A percentile compares a stretch with the other conserved stretches of the same genome.
Evolutionary conservation across 2,113 vertebrate genomes (phyloP).

Genomic region (Pseudorectes ferrugineus): DNA sequence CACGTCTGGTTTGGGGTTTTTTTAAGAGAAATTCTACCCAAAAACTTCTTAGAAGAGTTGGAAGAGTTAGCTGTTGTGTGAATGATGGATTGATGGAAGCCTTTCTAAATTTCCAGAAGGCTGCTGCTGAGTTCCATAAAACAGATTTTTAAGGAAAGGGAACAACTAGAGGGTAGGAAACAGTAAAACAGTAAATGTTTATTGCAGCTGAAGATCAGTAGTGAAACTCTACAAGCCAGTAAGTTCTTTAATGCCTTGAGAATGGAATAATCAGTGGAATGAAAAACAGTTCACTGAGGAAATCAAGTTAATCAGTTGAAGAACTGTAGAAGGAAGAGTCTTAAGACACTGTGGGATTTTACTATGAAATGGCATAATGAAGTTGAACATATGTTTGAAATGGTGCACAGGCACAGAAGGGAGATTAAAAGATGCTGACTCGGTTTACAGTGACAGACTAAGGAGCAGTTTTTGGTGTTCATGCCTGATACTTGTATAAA

Average conservation of each 20-base stretch:
- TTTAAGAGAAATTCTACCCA: not conserved
- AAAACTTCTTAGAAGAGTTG: not conserved
- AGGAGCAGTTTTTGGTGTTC: not conserved
- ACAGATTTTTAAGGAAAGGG: not conserved
- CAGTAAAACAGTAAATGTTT: not conserved
- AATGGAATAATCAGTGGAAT: not conserved
- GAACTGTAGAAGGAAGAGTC: not conserved
- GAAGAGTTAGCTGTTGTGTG: not conserved
- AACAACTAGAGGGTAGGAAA: not conserved
- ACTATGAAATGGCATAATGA: not conserved
- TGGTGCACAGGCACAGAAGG: not conserved
- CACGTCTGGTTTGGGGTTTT: fast-evolving
- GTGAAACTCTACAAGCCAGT: not conserved
- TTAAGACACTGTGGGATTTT: not conserved
- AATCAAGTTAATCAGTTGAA: not conserved
- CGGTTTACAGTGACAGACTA: not conserved
- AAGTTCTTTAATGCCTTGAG: not conserved
- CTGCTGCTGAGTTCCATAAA: not conserved
- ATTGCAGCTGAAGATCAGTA: not conserved
- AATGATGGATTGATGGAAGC: not conserved
- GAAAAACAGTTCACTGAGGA: not conserved
- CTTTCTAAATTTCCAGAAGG: not conserved
- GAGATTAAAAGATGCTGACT: not conserved
- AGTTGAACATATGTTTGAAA: not conserved
- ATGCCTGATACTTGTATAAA: not conserved